Conservation (phyloP, 2,113 vertebrate species). For the Atlantisia rogersi region DNA sequence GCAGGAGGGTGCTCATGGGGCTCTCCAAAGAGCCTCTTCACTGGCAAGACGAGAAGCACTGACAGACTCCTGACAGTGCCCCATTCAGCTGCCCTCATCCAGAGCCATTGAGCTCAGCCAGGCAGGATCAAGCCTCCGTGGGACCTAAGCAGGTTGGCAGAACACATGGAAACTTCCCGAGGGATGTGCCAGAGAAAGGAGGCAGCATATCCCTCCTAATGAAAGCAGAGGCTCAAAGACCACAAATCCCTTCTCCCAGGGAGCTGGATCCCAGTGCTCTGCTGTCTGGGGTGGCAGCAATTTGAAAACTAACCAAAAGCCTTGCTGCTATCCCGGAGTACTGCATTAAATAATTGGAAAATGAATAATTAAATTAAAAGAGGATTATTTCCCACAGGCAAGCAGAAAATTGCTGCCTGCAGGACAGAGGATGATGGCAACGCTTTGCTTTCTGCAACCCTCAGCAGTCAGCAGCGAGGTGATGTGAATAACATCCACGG, state of each 20-base stretch:
- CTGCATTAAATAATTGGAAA: conserved; percentile 58
- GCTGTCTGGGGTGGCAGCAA: not conserved
- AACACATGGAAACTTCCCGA: not conserved
- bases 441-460: conserved; percentile 41
- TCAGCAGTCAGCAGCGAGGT: conserved; percentile 20
- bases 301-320: conserved; percentile 44
- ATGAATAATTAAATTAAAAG: conserved; percentile 70
- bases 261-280: not conserved
- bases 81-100: not conserved
- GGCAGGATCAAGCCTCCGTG: not conserved
- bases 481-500: conserved; percentile 12
- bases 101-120: not conserved
- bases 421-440: conserved; percentile 37
- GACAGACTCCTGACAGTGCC: not conserved
- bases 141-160: conserved; percentile 5
- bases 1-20: not conserved
- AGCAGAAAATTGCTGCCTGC: conserved; percentile 53
- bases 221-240: not conserved
- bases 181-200: not conserved
- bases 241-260: not conserved
- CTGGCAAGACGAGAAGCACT: not conserved
- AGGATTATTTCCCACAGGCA: conserved; percentile 63
- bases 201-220: not conserved
- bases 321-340: not conserved
- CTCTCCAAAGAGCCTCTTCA: not conserved